Percentiles rank a stretch among this genome's conserved stretches.
phyloP scores from a whole-genome alignment of 2,113 vertebrate genomes.

The Apus apus region DNA sequence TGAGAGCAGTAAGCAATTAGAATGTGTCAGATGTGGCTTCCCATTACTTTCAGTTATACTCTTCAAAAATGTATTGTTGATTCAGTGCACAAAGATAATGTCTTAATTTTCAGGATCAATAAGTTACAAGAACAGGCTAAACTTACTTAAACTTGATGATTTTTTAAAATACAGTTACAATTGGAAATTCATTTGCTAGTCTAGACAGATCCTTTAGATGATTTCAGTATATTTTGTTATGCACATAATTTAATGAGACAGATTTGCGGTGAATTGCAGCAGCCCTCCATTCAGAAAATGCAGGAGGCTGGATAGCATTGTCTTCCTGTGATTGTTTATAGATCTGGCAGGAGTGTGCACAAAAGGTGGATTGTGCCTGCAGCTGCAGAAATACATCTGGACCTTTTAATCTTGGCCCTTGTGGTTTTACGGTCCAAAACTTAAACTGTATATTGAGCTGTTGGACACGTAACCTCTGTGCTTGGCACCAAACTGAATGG shows the following conservation, averaged over 20 bases:
- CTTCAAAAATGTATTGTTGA: neutral
- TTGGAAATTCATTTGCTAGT: slow-evolving; percentile 6
- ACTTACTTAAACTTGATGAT: neutral
- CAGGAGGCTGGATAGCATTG: neutral
- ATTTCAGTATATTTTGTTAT: neutral
- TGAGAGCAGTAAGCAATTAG: neutral
- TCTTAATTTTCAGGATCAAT: slow-evolving; percentile 51
- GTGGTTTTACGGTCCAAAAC: neutral
- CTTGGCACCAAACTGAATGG: neutral
- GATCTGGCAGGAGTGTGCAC: neutral
- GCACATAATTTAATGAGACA: slow-evolving; percentile 10
- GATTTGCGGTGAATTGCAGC: neutral
- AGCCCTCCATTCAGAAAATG: slow-evolving; percentile 8
- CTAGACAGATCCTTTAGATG: slow-evolving; percentile 11
- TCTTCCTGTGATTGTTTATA: neutral
- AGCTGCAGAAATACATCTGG: slow-evolving; percentile 10
- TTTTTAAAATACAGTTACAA: neutral
- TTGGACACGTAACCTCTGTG: fast-evolving
- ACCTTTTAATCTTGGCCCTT: neutral
- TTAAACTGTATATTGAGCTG: neutral
- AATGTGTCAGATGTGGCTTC: neutral
- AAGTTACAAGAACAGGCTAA: slow-evolving; percentile 7
- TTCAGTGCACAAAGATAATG: slow-evolving; percentile 7
- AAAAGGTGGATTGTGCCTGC: slow-evolving; percentile 20
- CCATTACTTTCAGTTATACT: neutral